These are phyloP conservation scores for Athrips mouffetella DNA, from an alignment of 2,888 invertebrate genomes.

Conservation along the genomic window DNA sequence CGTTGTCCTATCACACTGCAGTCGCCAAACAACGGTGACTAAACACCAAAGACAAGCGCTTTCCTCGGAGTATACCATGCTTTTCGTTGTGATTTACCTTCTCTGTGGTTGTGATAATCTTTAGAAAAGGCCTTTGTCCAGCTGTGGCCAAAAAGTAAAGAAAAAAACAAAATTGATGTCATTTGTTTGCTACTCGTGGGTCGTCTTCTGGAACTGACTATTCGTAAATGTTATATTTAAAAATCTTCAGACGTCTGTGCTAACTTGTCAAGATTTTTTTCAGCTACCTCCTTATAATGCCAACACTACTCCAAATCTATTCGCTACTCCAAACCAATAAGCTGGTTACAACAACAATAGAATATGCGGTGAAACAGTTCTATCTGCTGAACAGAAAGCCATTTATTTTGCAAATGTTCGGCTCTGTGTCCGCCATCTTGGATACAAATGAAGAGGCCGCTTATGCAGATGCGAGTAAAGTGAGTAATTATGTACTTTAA, in stretches of 20 bases:
- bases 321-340: conserved; percentile 98
- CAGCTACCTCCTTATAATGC: conserved; percentile 97
- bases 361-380: conserved; percentile 99
- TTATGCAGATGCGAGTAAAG: conserved; percentile 95
- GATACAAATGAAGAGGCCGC: conserved; percentile 93
- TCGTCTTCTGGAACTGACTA: too few relatives aligned
- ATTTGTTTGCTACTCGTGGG: too few relatives aligned
- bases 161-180: too few relatives aligned
- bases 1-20: too few relatives aligned
- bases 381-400: conserved; percentile 98
- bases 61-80: too few relatives aligned
- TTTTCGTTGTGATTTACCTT: too few relatives aligned
- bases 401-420: conserved; percentile 99
- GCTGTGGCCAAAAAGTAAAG: too few relatives aligned
- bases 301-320: conserved; percentile 96
- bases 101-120: too few relatives aligned
- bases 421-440: conserved; percentile 96
- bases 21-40: too few relatives aligned
- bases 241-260: neutral
- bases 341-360: conserved; percentile 95
- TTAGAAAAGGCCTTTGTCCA: too few relatives aligned
- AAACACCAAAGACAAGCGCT: too few relatives aligned
- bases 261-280: conserved; percentile 27
- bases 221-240: neutral
- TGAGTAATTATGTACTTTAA: conserved; percentile 59